Conservation (phyloP, 2,113 vertebrate genomes). For the Aythya baeri region DNA sequence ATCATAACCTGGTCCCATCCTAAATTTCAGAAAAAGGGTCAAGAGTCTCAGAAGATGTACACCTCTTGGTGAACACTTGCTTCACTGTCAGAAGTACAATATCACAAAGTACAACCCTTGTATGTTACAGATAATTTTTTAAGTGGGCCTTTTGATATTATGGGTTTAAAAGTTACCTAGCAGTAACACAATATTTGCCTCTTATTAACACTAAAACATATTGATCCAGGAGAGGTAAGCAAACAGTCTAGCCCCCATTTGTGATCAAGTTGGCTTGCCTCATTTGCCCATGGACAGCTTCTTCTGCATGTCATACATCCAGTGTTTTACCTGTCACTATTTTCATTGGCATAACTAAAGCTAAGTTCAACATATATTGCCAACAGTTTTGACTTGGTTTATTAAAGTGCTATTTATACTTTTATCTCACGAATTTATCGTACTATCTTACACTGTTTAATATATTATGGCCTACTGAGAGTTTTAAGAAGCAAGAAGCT, state of each 20-base stretch:
- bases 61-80: neutral
- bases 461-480: neutral
- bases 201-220: neutral
- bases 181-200: neutral
- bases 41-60: neutral
- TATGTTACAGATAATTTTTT: neutral
- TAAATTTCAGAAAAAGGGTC: neutral
- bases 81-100: neutral
- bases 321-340: neutral
- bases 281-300: neutral
- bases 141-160: neutral
- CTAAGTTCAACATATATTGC: neutral
- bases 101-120: neutral
- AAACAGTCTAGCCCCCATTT: neutral
- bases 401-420: neutral
- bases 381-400: neutral
- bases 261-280: neutral
- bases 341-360: neutral
- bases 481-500: neutral
- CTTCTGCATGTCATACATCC: neutral
- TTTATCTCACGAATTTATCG: neutral
- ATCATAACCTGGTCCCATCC: neutral
- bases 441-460: neutral
- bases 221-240: neutral
- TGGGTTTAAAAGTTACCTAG: neutral